Evolutionary conservation across 2,113 vertebrate species (phyloP), one percentile per base, ranked within the genome.

Genomic region (Ictalurus furcatus): DNA sequence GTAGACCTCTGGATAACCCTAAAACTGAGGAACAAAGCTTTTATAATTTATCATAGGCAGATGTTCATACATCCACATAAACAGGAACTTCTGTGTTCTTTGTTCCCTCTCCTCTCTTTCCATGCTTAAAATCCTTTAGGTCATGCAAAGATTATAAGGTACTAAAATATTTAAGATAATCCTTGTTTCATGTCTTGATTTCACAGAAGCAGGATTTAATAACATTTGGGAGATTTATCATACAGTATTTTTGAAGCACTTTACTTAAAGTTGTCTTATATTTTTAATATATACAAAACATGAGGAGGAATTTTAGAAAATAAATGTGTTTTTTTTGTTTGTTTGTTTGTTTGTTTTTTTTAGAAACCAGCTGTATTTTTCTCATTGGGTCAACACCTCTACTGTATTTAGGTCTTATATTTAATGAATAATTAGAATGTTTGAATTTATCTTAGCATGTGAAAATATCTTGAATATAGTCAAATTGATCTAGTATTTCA

Each of bases 401-500:
- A 88, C 86, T 48, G 44, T 48, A 48, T 48, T 91, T 86, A 90
- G 81, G 84, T 73, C n/a, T 88, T 85, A 86, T 92, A 65, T 91
- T 90, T 90, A 91, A 90, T 89, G 81, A 88, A 89, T 89, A 52
- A 88, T 80, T 85, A 59, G 84, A 80, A 84, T 76, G 30, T 86
- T 65, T 61, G 28, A 73, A 16, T 58, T 84, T 23, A 78, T 52
- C 9, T 52, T 52, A 52, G 48, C 9, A 11, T 52, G 48, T 52
- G 9, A 52, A 52, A 52, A 52, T 52, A 52, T 52, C 8, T 52
- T 52, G 9, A 52, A 52, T 52, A 52, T 52, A 11, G 48, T 52
- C 48, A 52, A 52, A 52, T 52, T 52, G 0, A 52, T 52, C 48
- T 52, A 52, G 48, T 52, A 52, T 52, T 52, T 52, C 9, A 1